phyloP scores from a whole-genome alignment of 2,113 vertebrate genomes.

The Girardinichthys multiradiatus region DNA sequence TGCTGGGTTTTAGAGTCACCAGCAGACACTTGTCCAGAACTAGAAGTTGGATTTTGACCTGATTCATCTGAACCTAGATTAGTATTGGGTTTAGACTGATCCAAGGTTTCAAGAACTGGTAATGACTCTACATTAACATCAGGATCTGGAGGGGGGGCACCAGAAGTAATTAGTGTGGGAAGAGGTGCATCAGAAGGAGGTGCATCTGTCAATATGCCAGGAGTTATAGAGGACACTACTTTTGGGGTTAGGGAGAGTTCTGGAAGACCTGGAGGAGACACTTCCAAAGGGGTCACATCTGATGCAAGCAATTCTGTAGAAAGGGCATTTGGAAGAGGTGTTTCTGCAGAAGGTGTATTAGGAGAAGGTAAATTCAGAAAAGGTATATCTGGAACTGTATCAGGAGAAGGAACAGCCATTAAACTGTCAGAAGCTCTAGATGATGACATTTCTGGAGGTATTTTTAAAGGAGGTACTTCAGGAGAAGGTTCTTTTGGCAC shows the following conservation, averaged over 20 bases:
- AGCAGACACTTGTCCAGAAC: constrained; percentile 10
- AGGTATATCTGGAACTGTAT: constrained; percentile 4
- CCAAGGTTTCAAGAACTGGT: not conserved
- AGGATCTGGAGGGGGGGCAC: constrained; percentile 4
- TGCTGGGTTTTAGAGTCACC: not conserved
- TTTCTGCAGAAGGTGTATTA: not conserved
- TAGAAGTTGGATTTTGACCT: constrained; percentile 5
- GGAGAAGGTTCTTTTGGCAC: not conserved
- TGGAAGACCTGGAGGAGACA: not conserved
- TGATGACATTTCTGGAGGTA: not conserved
- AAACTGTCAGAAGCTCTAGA: not conserved
- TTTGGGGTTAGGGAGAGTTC: constrained; percentile 9
- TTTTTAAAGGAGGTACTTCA: not conserved
- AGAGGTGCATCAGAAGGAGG: constrained; percentile 13
- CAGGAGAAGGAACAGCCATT: constrained; percentile 9
- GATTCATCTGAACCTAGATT: constrained; percentile 12
- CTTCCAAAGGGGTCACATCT: constrained; percentile 8
- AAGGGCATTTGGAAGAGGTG: not conserved
- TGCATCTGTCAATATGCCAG: not conserved
- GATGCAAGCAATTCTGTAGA: not conserved
- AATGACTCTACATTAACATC: constrained; percentile 13
- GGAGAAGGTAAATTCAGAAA: not conserved
- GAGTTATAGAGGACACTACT: not conserved
- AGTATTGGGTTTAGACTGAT: constrained; percentile 11
- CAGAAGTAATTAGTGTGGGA: constrained; percentile 10